A percentile compares a stretch with the other conserved stretches of the same genome.
Evolutionary conservation across 2,888 invertebrate genomes (phyloP).

Genomic region (Acleris laterana): DNA sequence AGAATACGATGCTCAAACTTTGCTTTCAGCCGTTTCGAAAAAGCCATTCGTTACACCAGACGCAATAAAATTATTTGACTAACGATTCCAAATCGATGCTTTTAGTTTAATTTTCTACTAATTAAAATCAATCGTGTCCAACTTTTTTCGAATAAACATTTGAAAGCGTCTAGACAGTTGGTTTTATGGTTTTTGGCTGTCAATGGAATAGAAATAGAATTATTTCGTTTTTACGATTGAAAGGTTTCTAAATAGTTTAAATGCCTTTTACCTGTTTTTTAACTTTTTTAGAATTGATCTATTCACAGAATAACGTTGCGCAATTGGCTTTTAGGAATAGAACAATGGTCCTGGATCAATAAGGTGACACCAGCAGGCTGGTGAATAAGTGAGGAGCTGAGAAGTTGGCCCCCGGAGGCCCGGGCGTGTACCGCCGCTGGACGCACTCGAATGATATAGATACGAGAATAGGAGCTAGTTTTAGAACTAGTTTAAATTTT

Average conservation of each 20-base stretch:
- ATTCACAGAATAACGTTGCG: background rate
- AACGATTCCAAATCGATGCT: conserved; percentile 53
- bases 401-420: conserved; percentile 41
- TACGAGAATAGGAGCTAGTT: background rate
- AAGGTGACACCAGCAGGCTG: conserved; percentile 42
- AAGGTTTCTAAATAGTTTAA: background rate
- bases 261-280: background rate
- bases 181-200: conserved; percentile 8
- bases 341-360: conserved; percentile 41
- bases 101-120: conserved; percentile 61
- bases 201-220: background rate
- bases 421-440: conserved; percentile 10
- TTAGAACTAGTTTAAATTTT: background rate
- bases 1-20: conserved; percentile 68
- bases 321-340: conserved; percentile 25
- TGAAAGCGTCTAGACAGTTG: conserved; percentile 40
- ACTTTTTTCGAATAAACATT: conserved; percentile 47
- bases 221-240: background rate
- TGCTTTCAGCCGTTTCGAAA: conserved; percentile 66
- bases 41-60: conserved; percentile 65
- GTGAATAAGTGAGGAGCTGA: conserved; percentile 50
- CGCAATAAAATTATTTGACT: conserved; percentile 61
- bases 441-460: conserved; percentile 1
- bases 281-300: no score
- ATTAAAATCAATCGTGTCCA: conserved; percentile 59